Conservation (phyloP, 2,888 invertebrate species). For the Cylindroiulus punctatus region DNA sequence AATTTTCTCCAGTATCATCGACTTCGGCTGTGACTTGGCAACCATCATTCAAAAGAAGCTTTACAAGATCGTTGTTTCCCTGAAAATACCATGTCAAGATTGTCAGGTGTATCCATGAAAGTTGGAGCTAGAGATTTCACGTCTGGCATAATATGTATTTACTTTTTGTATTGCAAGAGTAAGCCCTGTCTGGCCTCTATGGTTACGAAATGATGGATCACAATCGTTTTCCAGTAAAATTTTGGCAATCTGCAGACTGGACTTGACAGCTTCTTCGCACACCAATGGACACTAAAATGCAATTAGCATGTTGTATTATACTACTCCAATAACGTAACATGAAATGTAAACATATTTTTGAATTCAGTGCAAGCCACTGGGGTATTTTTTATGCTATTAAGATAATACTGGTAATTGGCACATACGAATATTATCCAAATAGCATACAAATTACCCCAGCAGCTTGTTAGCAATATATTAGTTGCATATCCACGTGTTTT, state of each 20-base stretch:
- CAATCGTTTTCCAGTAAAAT: constrained; percentile 65
- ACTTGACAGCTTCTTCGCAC: constrained; percentile 61
- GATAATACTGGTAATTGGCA: too few relatives aligned
- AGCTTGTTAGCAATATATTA: too few relatives aligned
- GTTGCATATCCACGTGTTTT: too few relatives aligned
- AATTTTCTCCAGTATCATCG: constrained; percentile 64
- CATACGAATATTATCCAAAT: too few relatives aligned
- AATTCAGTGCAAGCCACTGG: too few relatives aligned
- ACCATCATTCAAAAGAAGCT: constrained; percentile 64
- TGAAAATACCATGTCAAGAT: constrained; percentile 53
- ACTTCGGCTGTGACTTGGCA: constrained; percentile 64
- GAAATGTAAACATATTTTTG: neutral
- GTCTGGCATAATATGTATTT: neutral
- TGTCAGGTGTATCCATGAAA: neutral
- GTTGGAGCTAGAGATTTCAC: neutral
- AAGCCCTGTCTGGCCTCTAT: constrained; percentile 65
- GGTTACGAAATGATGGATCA: constrained; percentile 63
- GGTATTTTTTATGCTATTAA: too few relatives aligned
- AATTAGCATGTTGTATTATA: neutral
- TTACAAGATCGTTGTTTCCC: constrained; percentile 64
- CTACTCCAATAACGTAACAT: neutral
- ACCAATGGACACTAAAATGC: constrained; percentile 52
- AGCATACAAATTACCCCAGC: too few relatives aligned
- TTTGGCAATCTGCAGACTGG: constrained; percentile 64
- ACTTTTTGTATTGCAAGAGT: constrained; percentile 64